phyloP scores from a whole-genome alignment of 2,888 invertebrate genomes.

The Drosophila niveifrons region DNA sequence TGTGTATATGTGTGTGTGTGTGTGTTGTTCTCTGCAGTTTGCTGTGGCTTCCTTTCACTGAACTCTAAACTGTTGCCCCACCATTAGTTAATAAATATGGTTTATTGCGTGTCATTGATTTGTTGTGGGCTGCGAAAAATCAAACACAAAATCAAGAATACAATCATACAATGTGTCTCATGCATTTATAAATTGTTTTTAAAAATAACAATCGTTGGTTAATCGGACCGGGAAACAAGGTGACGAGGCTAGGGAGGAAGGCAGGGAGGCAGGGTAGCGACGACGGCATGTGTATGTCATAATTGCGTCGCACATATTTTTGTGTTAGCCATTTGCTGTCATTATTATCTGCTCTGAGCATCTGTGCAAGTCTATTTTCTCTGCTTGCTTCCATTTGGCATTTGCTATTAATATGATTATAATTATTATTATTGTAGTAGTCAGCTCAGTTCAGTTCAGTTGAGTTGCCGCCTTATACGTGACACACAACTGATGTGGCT shows the following conservation, averaged over 20 bases:
- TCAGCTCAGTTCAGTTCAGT: conserved; percentile 27
- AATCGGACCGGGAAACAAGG: neutral
- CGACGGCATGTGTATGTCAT: conserved; percentile 52
- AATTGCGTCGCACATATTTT: conserved; percentile 66
- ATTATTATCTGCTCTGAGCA: conserved; percentile 41
- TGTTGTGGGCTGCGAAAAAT: conserved; percentile 18
- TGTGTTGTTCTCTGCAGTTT: conserved; percentile 10
- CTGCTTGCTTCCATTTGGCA: conserved; percentile 25
- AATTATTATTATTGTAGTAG: conserved; percentile 28
- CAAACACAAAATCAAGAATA: conserved; percentile 30
- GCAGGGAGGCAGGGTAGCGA: neutral
- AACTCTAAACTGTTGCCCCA: conserved; percentile 34
- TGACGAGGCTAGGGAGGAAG: too few relatives aligned
- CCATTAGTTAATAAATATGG: conserved; percentile 1
- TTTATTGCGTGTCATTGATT: conserved; percentile 14
- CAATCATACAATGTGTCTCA: conserved; percentile 39
- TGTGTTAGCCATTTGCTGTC: conserved; percentile 40
- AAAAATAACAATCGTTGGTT: conserved; percentile 44
- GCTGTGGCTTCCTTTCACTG: conserved; percentile 58
- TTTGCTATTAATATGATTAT: conserved; percentile 62
- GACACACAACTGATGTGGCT: conserved; percentile 53
- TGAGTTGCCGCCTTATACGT: conserved; percentile 35
- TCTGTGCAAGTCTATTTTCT: conserved; percentile 54
- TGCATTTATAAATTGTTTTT: conserved; percentile 54
- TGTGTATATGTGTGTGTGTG: conserved; percentile 4